These are phyloP conservation scores for Diaphora mendica DNA, from an alignment of 2,888 invertebrate genomes.

Conservation along the genomic window DNA sequence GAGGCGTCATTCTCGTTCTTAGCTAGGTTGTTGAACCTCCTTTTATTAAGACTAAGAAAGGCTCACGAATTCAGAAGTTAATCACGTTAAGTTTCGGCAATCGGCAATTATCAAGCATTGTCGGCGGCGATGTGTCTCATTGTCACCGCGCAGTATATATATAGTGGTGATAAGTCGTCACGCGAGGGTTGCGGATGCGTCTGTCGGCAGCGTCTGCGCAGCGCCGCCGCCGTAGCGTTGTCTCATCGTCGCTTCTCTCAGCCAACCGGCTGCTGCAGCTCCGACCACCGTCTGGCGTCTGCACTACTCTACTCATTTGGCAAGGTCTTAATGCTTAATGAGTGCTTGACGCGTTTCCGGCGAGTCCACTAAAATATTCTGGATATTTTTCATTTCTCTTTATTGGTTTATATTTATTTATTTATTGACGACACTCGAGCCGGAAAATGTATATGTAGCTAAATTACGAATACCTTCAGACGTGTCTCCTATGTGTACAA, in stretches of 20 bases:
- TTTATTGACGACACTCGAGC: conserved; percentile 19
- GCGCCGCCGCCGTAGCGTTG: conserved; percentile 29
- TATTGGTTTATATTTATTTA: conserved; percentile 36
- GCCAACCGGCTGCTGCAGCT: conserved; percentile 44
- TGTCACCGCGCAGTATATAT: conserved; percentile 71
- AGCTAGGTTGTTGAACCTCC: conserved; percentile 81
- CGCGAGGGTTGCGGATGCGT: conserved; percentile 71
- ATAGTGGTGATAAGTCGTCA: conserved; percentile 66
- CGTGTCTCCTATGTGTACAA: conserved; percentile 36
- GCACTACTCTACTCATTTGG: conserved; percentile 47
- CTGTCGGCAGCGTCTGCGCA: conserved; percentile 64
- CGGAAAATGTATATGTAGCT: conserved; percentile 17
- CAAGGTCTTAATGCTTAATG: conserved; percentile 51
- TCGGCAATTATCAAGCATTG: conserved; percentile 57
- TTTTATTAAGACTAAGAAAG: conserved; percentile 72
- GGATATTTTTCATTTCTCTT: conserved; percentile 37
- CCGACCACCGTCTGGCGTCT: conserved; percentile 46
- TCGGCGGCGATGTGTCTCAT: conserved; percentile 74
- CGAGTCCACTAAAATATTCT: conserved; percentile 39
- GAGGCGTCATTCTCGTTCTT: conserved; percentile 72
- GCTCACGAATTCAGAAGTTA: conserved; percentile 55
- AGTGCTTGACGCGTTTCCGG: conserved; percentile 55
- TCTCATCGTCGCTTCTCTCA: conserved; percentile 26
- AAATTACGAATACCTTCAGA: conserved; percentile 32
- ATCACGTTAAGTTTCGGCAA: conserved; percentile 68